A percentile compares a stretch with the other conserved stretches of the same genome.
Evolutionary conservation across 2,888 invertebrate genomes (phyloP).

Genomic region (Tuberolachnus salignus): DNA sequence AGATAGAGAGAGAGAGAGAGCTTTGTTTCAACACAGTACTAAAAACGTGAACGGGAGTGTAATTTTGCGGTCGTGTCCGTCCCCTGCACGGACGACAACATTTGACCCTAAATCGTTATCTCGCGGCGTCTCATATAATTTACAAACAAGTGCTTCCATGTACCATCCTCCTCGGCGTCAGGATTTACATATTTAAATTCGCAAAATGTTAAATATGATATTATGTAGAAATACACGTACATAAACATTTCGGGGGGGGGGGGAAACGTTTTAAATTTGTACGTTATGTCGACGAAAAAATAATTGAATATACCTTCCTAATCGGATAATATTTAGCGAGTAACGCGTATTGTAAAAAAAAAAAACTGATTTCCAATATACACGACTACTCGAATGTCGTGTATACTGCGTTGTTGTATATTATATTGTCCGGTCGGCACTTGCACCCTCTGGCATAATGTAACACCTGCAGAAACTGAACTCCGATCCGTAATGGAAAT

Average conservation of each 20-base stretch:
- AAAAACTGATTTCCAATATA: too few relatives aligned
- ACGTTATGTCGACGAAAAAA: too few relatives aligned
- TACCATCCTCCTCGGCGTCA: neutral
- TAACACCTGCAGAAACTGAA: too few relatives aligned
- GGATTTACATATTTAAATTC: constrained; percentile 39
- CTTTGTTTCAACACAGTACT: constrained; percentile 33
- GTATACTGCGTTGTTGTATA: too few relatives aligned
- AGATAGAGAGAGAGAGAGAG: neutral
- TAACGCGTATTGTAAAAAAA: too few relatives aligned
- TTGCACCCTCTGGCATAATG: too few relatives aligned
- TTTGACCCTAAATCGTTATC: constrained; percentile 47
- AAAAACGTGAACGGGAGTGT: constrained; percentile 14
- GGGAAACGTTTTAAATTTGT: neutral
- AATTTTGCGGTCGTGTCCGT: constrained; percentile 40
- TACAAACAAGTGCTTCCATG: constrained; percentile 30
- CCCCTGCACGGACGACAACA: constrained; percentile 30
- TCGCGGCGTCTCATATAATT: constrained; percentile 41
- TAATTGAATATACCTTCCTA: too few relatives aligned
- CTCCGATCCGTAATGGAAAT: too few relatives aligned
- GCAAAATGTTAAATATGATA: neutral
- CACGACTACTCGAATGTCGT: too few relatives aligned
- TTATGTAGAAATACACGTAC: neutral
- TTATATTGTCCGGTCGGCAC: too few relatives aligned
- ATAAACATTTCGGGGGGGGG: neutral
- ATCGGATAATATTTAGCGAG: too few relatives aligned